Percentiles rank a stretch among this genome's conserved stretches.
Evolutionary conservation across 2,113 vertebrate species (phyloP).

Genomic region (Pollimyrus isidori): DNA sequence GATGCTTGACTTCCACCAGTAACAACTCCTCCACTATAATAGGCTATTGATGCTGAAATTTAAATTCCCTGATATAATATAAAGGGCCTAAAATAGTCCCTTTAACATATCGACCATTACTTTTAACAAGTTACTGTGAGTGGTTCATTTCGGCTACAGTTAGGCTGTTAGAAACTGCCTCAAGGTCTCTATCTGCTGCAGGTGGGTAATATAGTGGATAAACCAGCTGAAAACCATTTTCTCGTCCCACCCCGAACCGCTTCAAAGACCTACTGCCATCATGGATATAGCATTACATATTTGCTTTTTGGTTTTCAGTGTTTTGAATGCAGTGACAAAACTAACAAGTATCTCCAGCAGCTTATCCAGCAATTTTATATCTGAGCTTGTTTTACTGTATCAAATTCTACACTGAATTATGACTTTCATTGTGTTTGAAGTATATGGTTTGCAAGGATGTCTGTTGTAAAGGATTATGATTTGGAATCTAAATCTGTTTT

Average conservation of each 20-base stretch:
- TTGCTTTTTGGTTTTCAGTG: background rate
- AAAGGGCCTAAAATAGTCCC: background rate
- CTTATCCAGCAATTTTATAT: background rate
- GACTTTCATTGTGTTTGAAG: background rate
- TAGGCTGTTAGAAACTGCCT: background rate
- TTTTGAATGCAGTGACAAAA: background rate
- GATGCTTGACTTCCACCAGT: background rate
- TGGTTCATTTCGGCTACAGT: background rate
- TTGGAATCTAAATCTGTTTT: background rate
- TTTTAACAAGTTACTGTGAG: background rate
- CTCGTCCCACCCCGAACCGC: background rate
- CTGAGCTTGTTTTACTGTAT: background rate
- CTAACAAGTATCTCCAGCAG: background rate
- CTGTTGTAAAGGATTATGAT: background rate
- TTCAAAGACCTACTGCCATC: background rate
- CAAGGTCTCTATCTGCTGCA: background rate
- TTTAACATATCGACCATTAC: background rate
- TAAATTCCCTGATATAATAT: background rate
- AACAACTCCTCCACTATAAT: background rate
- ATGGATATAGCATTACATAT: background rate
- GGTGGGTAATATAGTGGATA: background rate
- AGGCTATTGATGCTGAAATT: background rate
- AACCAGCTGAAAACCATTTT: background rate
- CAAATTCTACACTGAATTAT: background rate
- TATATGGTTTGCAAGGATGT: background rate